A percentile compares a stretch with the other conserved stretches of the same genome.
These are phyloP conservation scores for Passer domesticus DNA, from an alignment of 2,113 vertebrate genomes.

Conservation along the genomic window DNA sequence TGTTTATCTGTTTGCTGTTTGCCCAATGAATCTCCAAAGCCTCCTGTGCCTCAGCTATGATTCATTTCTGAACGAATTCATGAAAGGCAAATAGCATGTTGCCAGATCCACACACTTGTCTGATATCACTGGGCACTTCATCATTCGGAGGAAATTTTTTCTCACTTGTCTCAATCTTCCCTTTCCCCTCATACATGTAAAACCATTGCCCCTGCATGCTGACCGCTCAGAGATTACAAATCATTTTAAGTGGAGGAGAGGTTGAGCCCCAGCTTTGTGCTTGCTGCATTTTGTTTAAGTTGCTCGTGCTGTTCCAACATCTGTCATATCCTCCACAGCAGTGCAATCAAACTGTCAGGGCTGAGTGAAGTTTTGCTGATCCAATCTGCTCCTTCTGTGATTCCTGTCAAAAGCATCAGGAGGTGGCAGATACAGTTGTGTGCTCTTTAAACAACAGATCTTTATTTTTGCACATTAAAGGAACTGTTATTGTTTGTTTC, in stretches of 20 bases:
- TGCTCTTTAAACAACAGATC: slow-evolving; percentile 48
- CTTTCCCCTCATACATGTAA: background rate
- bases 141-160: slow-evolving; percentile 13
- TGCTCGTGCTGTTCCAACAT: slow-evolving; percentile 39
- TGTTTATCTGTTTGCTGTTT: slow-evolving; percentile 25
- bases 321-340: slow-evolving; percentile 56
- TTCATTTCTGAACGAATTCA: slow-evolving; percentile 38
- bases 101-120: background rate
- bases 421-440: slow-evolving; percentile 50
- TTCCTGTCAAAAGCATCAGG: slow-evolving; percentile 48
- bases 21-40: background rate
- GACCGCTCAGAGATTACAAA: slow-evolving; percentile 2
- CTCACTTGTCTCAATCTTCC: background rate
- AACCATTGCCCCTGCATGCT: background rate
- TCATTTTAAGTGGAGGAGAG: background rate
- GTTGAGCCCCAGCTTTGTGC: background rate
- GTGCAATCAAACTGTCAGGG: slow-evolving; percentile 55
- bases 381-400: slow-evolving; percentile 38
- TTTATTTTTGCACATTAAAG: slow-evolving; percentile 15
- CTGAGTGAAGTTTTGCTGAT: slow-evolving; percentile 58
- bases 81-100: slow-evolving; percentile 28
- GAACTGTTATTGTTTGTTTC: slow-evolving; percentile 19
- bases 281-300: slow-evolving; percentile 27
- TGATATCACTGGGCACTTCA: slow-evolving; percentile 7
- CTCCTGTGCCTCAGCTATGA: slow-evolving; percentile 5